phyloP scores from a whole-genome alignment of 2,113 vertebrate species.

The Catagonus wagneri region DNA sequence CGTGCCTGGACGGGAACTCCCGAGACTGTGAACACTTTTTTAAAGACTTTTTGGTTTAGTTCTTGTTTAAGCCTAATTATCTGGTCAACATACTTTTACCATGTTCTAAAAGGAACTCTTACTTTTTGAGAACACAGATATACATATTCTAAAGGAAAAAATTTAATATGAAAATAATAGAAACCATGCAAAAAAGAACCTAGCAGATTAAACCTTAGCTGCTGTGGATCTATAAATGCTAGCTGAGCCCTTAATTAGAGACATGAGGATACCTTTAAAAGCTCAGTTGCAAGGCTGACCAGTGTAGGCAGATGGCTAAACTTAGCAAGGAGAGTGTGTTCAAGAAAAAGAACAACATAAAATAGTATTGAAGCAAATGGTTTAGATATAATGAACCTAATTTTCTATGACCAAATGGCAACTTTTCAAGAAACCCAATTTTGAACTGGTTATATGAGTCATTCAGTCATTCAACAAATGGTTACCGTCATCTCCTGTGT shows the following conservation, averaged over 20 bases:
- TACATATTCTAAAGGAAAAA: not conserved
- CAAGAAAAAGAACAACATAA: constrained; percentile 27
- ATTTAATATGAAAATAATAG: not conserved
- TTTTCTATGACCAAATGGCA: not conserved
- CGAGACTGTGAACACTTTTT: too few species aligned
- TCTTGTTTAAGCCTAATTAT: not conserved
- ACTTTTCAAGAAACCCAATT: not conserved
- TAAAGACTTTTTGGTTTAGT: not conserved
- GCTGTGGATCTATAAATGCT: not conserved
- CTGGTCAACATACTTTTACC: not conserved
- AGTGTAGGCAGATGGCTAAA: not conserved
- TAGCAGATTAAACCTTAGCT: not conserved
- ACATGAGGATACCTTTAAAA: not conserved
- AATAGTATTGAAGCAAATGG: not conserved
- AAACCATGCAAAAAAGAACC: not conserved
- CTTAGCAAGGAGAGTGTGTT: not conserved
- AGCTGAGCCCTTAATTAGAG: not conserved
- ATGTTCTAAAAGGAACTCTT: constrained; percentile 23
- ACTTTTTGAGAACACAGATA: not conserved
- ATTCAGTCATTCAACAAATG: not conserved
- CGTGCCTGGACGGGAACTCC: too few species aligned
- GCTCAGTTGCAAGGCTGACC: not conserved
- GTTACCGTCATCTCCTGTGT: not conserved
- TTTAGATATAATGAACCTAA: constrained; percentile 4
- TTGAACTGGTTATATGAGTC: not conserved